Evolutionary conservation across 2,797 vertebrate genomes (phyloP).

Genomic region (Brachyrhaphis roseni): DNA sequence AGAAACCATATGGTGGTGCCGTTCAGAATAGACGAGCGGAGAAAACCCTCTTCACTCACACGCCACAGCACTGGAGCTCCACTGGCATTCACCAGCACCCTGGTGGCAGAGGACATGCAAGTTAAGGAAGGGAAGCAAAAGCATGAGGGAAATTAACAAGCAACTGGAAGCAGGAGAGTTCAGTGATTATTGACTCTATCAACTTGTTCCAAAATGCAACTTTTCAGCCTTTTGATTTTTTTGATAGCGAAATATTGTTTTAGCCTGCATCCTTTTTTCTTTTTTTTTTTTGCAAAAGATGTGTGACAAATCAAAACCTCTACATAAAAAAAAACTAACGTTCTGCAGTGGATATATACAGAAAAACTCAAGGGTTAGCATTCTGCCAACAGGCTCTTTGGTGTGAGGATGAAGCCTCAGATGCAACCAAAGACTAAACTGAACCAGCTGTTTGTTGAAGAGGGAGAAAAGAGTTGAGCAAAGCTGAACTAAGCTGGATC

Average conservation of each 20-base stretch:
- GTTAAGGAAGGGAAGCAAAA: background rate
- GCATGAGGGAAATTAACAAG: background rate
- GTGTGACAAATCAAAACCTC: background rate
- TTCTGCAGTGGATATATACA: background rate
- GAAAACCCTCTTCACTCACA: slow-evolving; percentile 88
- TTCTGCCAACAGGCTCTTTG: background rate
- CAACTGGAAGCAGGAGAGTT: background rate
- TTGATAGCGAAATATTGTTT: background rate
- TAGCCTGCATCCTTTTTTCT: background rate
- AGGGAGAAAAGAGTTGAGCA: slow-evolving; percentile 17
- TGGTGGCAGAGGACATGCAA: slow-evolving; percentile 43
- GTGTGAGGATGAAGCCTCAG: background rate
- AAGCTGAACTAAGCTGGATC: slow-evolving; percentile 21
- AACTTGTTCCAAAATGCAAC: background rate
- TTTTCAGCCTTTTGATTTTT: background rate
- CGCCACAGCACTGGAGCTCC: slow-evolving; percentile 92
- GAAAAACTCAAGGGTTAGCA: background rate
- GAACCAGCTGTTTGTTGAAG: slow-evolving; percentile 24
- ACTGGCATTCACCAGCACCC: slow-evolving; percentile 82
- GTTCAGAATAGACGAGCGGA: slow-evolving; percentile 90
- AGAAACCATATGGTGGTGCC: slow-evolving; percentile 89
- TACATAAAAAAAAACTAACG: background rate
- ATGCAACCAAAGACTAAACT: slow-evolving; percentile 5
- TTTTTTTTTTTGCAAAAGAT: background rate
- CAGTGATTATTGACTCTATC: background rate